Evolutionary conservation across 1,140 invertebrate genomes (phyloP).

Genomic region (Choristoneura fumiferana): DNA sequence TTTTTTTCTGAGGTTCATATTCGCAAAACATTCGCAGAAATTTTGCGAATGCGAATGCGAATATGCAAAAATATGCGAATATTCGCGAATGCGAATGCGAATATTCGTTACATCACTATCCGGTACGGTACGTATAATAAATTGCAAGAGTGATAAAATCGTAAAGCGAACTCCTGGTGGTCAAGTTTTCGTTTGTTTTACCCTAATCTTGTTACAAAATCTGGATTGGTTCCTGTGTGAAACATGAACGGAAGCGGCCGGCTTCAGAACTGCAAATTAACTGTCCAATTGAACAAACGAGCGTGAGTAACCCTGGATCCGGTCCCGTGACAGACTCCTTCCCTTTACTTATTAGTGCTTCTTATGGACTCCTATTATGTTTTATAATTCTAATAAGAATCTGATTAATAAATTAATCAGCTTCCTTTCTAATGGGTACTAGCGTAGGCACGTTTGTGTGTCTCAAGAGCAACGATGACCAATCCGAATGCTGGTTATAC

Average conservation of each 20-base stretch:
- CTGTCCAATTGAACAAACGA: conserved; percentile 64
- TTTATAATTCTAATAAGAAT: background rate
- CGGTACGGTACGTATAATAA: too few species aligned
- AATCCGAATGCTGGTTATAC: too few species aligned
- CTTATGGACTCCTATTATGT: conserved; percentile 28
- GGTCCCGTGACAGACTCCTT: conserved; percentile 54
- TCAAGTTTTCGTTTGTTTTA: background rate
- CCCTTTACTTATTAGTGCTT: conserved; percentile 35
- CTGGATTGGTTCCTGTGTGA: conserved; percentile 51
- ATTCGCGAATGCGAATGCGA: too few species aligned
- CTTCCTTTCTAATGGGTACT: background rate
- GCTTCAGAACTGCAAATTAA: conserved; percentile 61
- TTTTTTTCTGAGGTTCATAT: too few species aligned
- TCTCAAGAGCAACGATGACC: too few species aligned
- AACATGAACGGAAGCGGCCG: conserved; percentile 52
- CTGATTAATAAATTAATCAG: too few species aligned
- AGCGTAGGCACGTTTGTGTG: background rate
- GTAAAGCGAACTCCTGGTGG: too few species aligned
- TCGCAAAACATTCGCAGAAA: too few species aligned
- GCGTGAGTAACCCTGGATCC: conserved; percentile 65
- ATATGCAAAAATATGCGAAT: too few species aligned
- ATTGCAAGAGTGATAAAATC: too few species aligned
- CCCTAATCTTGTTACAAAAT: background rate
- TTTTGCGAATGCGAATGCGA: too few species aligned
- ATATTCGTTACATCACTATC: too few species aligned